Base-by-base conservation (phyloP, 2,113 vertebrate genomes). In the Ammodramus savannarum region DNA sequence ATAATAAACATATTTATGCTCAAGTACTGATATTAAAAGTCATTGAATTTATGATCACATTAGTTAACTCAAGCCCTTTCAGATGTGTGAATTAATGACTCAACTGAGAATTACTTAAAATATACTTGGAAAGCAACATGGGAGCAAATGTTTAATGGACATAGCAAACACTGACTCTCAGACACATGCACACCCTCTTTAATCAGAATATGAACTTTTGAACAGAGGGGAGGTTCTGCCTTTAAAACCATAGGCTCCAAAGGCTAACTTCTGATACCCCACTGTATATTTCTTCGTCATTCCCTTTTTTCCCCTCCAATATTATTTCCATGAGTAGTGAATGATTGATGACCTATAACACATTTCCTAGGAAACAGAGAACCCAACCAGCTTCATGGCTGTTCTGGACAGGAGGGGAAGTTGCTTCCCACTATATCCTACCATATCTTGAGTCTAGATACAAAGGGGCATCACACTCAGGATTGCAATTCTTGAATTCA, bases 71-170 rank as follows among this genome's bases (percentile, higher is more conserved):
- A 1, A 67, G 36, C 51, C 83, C 41, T 38, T 85, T 93, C 57
- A 80, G 41, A 85, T 21, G 15, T 58, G 23, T 74, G 61, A 95
- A 94, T 65, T 85, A 95, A 95, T 75, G 66, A 65, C 66, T 95
- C 69, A 87, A 11, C 31, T 32, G 81, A 87, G 74, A 84, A 85
- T 85, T 68, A 55, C 23, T 94, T 93, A 69, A 23, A 79, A 31
- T 69, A 38, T 58, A 92, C n/a, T 87, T 1, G 2, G 76, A 95
- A 89, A 90, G 25, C 0, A 3, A 62, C 19, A 49, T 5, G 25
- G 25, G 18, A 85, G 20, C 66, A 91, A 61, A 61, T 27, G 6
- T 58, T 86, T 22, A 26, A 52, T 0, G 0, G 31, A 26, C 3
- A 1, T 13, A 63, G 65, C 31, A 92, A 78, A 89, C 21, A 3